phyloP scores from a whole-genome alignment of 2,113 vertebrate genomes.

The Hydrolagus affinis region DNA sequence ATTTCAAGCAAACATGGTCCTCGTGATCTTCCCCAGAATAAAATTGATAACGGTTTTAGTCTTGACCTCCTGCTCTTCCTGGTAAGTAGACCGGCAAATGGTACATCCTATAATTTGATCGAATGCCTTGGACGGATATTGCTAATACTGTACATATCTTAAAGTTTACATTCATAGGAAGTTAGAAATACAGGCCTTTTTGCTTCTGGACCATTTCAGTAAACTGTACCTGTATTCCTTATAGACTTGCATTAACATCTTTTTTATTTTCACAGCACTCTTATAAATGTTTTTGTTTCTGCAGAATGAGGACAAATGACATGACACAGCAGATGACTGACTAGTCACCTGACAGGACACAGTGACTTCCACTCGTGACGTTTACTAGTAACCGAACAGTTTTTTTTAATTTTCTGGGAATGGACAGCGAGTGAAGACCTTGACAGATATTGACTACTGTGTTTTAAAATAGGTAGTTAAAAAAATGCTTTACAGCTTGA shows the following conservation, averaged over 20 bases:
- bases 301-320: constrained; percentile 31
- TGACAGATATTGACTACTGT: constrained; percentile 24
- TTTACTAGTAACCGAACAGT: constrained; percentile 31
- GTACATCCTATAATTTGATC: too few species aligned
- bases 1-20: too few species aligned
- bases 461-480: constrained; percentile 9
- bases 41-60: constrained; percentile 7
- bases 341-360: constrained; percentile 30
- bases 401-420: constrained; percentile 33
- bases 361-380: constrained; percentile 32
- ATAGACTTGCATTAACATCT: constrained; percentile 18
- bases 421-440: constrained; percentile 17
- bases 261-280: constrained; percentile 25
- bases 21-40: neutral
- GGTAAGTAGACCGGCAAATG: neutral
- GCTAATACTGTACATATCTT: neutral
- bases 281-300: constrained; percentile 33
- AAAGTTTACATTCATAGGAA: neutral
- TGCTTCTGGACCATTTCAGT: neutral
- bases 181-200: neutral
- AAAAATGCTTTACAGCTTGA: neutral
- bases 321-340: constrained; percentile 32
- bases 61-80: neutral
- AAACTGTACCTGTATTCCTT: constrained; percentile 5
- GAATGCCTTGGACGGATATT: neutral